These are phyloP conservation scores for Fukomys damarensis DNA, from an alignment of 2,113 vertebrate genomes.

Conservation along the genomic window DNA sequence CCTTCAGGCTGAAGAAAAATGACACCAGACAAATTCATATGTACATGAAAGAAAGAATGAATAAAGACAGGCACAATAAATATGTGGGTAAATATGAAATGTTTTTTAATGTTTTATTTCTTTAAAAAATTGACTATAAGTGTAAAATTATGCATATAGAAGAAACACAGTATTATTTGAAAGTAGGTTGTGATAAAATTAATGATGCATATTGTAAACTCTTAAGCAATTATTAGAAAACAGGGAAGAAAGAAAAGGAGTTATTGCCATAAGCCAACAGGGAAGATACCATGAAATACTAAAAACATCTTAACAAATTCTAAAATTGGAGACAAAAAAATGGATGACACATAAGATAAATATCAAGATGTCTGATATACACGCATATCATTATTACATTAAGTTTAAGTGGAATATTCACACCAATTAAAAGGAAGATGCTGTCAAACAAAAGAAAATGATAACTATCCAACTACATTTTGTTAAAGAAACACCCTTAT, in stretches of 20 bases:
- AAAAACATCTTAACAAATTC: neutral
- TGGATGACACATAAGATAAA: neutral
- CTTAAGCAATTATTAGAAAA: neutral
- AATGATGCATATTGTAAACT: neutral
- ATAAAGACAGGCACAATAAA: neutral
- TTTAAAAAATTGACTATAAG: conserved; percentile 3
- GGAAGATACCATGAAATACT: neutral
- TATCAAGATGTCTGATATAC: neutral
- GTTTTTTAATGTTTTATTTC: neutral
- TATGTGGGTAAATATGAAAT: neutral
- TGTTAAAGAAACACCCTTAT: neutral
- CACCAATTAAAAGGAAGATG: neutral
- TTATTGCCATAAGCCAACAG: neutral
- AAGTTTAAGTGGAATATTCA: neutral
- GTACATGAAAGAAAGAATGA: neutral
- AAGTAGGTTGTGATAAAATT: neutral
- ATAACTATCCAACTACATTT: neutral
- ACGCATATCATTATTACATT: neutral
- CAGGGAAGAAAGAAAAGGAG: neutral
- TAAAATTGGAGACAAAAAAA: neutral
- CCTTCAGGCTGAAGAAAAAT: neutral
- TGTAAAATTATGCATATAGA: neutral
- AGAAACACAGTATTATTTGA: neutral
- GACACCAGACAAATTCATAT: conserved; percentile 14
- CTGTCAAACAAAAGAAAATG: neutral